phyloP scores from a whole-genome alignment of 2,888 invertebrate genomes.

The Pedicia rivosa region DNA sequence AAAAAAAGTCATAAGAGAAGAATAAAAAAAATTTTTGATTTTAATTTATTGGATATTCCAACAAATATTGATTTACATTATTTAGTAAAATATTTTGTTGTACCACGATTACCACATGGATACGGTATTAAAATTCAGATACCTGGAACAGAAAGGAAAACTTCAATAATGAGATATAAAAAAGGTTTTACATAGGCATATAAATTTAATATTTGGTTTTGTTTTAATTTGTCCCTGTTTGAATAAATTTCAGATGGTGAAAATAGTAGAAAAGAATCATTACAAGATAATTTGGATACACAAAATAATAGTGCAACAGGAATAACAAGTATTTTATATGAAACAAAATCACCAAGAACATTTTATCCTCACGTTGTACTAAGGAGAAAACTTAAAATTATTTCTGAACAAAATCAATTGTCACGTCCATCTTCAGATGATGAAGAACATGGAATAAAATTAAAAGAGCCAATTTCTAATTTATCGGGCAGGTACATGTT shows the following conservation, averaged over 20 bases:
- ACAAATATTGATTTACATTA: slow-evolving; percentile 24
- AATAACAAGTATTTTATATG: no score
- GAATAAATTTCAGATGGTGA: no score
- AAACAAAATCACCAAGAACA: slow-evolving; percentile 22
- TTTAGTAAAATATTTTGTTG: slow-evolving; percentile 25
- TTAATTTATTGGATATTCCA: slow-evolving; percentile 26
- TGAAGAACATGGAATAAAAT: neutral
- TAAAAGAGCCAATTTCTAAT: neutral
- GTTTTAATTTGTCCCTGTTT: no score
- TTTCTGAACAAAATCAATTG: slow-evolving; percentile 1
- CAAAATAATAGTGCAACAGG: no score
- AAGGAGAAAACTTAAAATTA: slow-evolving; percentile 23
- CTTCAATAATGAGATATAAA: neutral
- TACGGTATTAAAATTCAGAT: slow-evolving; percentile 14
- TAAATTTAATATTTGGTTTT: no score
- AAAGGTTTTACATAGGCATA: no score
- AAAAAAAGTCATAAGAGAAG: neutral
- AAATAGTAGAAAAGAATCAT: no score
- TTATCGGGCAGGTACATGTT: no score
- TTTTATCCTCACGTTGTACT: slow-evolving; percentile 21
- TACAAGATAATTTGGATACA: no score
- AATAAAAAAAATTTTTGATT: slow-evolving; percentile 22
- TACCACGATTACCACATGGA: slow-evolving; percentile 27
- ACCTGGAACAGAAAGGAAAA: neutral
- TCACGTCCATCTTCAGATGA: neutral